Evolutionary conservation across 2,888 invertebrate species (phyloP).

Genomic region (Acrobasis repandana): DNA sequence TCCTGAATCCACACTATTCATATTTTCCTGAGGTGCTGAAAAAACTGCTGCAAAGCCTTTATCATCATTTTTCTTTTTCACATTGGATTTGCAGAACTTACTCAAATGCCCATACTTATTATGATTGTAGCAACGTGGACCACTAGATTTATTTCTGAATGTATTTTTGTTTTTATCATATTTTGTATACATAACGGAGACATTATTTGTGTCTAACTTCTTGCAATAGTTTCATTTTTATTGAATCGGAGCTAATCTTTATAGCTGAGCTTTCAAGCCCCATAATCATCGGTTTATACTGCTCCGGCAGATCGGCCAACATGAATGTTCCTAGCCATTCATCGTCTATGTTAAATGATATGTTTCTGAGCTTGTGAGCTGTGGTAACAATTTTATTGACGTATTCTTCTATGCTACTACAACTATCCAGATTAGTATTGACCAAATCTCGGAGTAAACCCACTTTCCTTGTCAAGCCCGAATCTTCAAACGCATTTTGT

Average conservation of each 20-base stretch:
- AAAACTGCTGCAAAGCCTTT: slow-evolving; percentile 29
- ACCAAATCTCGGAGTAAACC: slow-evolving; percentile 9
- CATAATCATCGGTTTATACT: slow-evolving; percentile 29
- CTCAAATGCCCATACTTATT: slow-evolving; percentile 29
- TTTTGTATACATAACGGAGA: slow-evolving; percentile 21
- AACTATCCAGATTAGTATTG: neutral
- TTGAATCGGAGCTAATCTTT: slow-evolving; percentile 21
- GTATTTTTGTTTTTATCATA: slow-evolving; percentile 11
- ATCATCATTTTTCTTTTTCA: slow-evolving; percentile 15
- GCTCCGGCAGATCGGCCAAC: slow-evolving; percentile 22
- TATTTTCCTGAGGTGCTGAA: slow-evolving; percentile 23
- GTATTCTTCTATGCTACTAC: neutral
- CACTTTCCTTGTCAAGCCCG: slow-evolving; percentile 29
- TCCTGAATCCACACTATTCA: slow-evolving; percentile 32
- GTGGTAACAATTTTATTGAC: neutral
- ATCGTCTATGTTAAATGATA: neutral
- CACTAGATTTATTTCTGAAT: neutral
- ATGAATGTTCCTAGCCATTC: slow-evolving; percentile 22
- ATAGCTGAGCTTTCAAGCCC: slow-evolving; percentile 23
- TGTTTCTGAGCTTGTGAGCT: neutral
- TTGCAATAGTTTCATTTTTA: slow-evolving; percentile 27
- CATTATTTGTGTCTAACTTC: slow-evolving; percentile 21
- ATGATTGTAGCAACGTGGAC: slow-evolving; percentile 25
- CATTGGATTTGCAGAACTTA: slow-evolving; percentile 23
- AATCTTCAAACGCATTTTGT: slow-evolving; percentile 32